Base-by-base conservation (phyloP, 2,888 invertebrate genomes). In the Hoplodrina blanda region DNA sequence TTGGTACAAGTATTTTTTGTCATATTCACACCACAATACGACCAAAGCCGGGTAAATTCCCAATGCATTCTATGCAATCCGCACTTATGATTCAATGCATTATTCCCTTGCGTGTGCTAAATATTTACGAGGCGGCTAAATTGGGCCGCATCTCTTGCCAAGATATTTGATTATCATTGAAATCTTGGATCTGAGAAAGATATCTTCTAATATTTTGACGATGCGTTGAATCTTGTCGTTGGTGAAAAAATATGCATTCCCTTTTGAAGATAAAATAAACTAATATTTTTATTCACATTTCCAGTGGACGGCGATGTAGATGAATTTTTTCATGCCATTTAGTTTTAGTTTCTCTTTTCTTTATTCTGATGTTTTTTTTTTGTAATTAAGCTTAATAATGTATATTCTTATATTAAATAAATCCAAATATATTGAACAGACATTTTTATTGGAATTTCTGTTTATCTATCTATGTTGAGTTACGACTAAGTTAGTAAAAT, bases 121-220 rank as follows among this genome's bases (percentile, higher is more conserved):
- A 80, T 80, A 80, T 80, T 80, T 80, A 80, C 67, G 80, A 76
- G 30, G 44, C 17, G 50, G 20, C 73, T 76, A 80, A 73, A 80
- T 73, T 80, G 44, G 65, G 69, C 68, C 37, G 20, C 41, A 15
- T 55, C 62, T 30, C 73, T 68, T 68, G 80, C 80, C 76, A 76
- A 76, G 56, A 69, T 69, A 73, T 80, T 76, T 50, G 66, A 70
- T 80, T 76, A 65, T 69, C 69, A 73, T 67, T 41, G 44, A 74
- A 78, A 73, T 73, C 69, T 73, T 78, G 25, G 52, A 66, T 78
- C 17, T 10, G 37, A 17, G 33, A 25, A 54, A 8, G 50, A 59
- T 69, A 20, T 50, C 62, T 53, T 49, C 37, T 20, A 49, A 57
- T 62, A 74, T 68, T 67, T 61, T 37, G 53, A 17, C 68, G 33